phyloP scores from a whole-genome alignment of 1,140 invertebrate species.

The Babylonia areolata region DNA sequence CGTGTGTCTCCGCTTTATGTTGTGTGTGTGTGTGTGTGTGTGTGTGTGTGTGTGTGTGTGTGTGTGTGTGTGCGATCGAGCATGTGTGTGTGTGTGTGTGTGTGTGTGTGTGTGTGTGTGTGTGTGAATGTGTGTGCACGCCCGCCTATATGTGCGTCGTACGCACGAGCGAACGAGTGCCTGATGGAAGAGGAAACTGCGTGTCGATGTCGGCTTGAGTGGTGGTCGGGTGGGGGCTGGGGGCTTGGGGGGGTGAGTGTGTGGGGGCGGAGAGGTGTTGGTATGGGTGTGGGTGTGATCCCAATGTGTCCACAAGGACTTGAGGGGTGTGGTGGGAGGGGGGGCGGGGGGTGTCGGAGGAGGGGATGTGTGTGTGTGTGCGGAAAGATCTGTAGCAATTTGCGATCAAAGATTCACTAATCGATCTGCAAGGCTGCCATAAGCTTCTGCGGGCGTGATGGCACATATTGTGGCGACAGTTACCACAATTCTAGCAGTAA shows the following conservation, averaged over 20 bases:
- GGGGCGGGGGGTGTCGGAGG: too few relatives aligned
- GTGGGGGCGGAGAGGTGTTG: neutral
- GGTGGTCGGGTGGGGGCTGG: neutral
- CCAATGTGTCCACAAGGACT: neutral
- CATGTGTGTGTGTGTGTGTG: neutral
- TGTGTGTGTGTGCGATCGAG: neutral
- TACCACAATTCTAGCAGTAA: too few relatives aligned
- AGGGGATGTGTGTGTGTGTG: too few relatives aligned
- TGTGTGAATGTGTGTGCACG: neutral
- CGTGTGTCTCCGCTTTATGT: neutral
- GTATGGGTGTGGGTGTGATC: neutral
- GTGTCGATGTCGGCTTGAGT: neutral
- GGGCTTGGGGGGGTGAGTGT: neutral
- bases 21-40: constrained; percentile 3
- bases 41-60: neutral
- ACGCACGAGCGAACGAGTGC: neutral
- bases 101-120: neutral
- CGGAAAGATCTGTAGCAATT: too few relatives aligned
- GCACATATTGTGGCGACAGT: too few relatives aligned
- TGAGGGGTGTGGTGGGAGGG: neutral
- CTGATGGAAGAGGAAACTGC: neutral
- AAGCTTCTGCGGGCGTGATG: too few relatives aligned
- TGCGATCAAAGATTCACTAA: too few relatives aligned
- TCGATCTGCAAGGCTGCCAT: too few relatives aligned
- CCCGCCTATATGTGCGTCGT: neutral